A percentile compares a stretch with the other conserved stretches of the same genome.
These are phyloP conservation scores for Anneissia japonica DNA, from an alignment of 35 echinoderm and acorn worm species.

Conservation along the genomic window DNA sequence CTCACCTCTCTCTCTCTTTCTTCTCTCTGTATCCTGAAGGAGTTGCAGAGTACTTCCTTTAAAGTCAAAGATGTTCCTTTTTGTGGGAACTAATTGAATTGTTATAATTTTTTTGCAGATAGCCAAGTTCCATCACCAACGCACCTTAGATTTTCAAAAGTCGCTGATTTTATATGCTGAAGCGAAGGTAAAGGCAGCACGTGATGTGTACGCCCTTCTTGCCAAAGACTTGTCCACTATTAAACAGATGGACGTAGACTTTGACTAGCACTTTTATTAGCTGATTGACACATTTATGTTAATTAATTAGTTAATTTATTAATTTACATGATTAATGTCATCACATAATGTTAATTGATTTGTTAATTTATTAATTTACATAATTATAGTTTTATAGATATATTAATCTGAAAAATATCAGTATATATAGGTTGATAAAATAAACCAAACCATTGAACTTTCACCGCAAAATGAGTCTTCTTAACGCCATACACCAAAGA, in stretches of 20 bases:
- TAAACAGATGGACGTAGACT: background rate
- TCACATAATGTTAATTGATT: background rate
- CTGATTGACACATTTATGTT: too few relatives aligned
- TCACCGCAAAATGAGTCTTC: too few relatives aligned
- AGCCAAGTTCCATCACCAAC: slow-evolving; percentile 59
- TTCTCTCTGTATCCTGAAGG: background rate
- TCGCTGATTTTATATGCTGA: slow-evolving; percentile 90
- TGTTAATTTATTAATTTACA: too few relatives aligned
- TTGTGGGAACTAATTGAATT: background rate
- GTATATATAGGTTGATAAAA: too few relatives aligned
- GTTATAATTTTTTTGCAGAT: slow-evolving; percentile 57
- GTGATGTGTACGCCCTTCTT: slow-evolving; percentile 83
- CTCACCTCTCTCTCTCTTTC: background rate
- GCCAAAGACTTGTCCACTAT: slow-evolving; percentile 61
- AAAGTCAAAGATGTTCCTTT: background rate
- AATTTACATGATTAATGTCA: background rate
- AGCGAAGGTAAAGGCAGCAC: slow-evolving; percentile 86
- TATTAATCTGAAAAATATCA: too few relatives aligned
- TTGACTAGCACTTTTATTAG: too few relatives aligned
- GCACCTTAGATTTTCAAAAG: slow-evolving; percentile 86
- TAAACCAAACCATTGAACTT: too few relatives aligned
- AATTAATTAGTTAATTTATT: too few relatives aligned
- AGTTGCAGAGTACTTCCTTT: background rate
- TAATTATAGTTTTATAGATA: too few relatives aligned
- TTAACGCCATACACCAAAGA: too few relatives aligned